These are phyloP conservation scores for Eugnorisma glareosa DNA, from an alignment of 2,888 invertebrate genomes.

Conservation along the genomic window DNA sequence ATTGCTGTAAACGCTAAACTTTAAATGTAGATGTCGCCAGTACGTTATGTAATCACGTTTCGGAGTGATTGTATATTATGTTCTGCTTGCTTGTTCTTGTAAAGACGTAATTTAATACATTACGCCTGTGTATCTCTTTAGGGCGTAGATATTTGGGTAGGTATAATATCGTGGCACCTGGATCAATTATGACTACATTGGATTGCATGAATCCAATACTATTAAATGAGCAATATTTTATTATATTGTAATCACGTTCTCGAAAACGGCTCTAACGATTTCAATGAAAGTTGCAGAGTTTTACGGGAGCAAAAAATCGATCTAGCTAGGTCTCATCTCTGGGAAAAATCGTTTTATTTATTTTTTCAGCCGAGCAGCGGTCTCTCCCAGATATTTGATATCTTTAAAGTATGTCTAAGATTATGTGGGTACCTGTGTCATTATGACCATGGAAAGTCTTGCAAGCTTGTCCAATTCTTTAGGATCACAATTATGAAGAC, in stretches of 20 bases:
- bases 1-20: slow-evolving; percentile 45
- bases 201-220: not conserved
- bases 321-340: no score
- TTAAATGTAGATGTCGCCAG: slow-evolving; percentile 38
- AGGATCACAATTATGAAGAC: not conserved
- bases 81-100: slow-evolving; percentile 7
- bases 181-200: not conserved
- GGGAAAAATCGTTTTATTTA: no score
- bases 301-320: no score
- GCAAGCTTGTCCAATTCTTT: not conserved
- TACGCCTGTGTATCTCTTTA: not conserved
- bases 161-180: not conserved
- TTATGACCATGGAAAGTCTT: not conserved
- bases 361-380: no score
- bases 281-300: no score
- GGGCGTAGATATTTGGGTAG: not conserved
- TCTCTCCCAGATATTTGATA: no score
- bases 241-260: no score
- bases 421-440: not conserved
- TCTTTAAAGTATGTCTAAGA: not conserved
- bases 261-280: no score
- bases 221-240: no score
- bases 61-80: slow-evolving; percentile 20
- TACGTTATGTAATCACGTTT: slow-evolving; percentile 39
- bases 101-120: slow-evolving; percentile 25